phyloP scores from a whole-genome alignment of 2,797 vertebrate genomes.

The Sylvilagus floridanus region DNA sequence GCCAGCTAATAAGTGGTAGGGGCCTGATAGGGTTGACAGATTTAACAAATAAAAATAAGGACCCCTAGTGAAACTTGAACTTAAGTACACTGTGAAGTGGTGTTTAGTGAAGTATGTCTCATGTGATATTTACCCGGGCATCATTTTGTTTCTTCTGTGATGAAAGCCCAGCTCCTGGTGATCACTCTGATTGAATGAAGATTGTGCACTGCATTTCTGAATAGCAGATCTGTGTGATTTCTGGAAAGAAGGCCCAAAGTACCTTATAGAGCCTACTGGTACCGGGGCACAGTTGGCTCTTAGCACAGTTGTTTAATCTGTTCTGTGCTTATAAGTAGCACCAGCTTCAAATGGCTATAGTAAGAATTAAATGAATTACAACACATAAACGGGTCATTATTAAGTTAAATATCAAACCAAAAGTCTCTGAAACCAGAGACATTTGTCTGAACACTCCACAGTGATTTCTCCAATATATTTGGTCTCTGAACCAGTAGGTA shows the following conservation, averaged over 20 bases:
- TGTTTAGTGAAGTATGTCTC: background rate
- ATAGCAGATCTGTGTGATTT: background rate
- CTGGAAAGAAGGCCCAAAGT: background rate
- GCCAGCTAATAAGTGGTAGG: background rate
- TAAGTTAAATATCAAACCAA: background rate
- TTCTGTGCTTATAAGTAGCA: background rate
- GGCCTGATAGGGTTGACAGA: background rate
- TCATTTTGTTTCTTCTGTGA: background rate
- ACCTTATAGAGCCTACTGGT: background rate
- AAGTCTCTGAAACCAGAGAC: background rate
- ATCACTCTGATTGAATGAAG: background rate
- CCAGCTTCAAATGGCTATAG: background rate
- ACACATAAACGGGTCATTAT: background rate
- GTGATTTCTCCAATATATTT: background rate
- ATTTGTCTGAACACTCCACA: background rate
- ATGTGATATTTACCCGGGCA: background rate
- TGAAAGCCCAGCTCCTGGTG: background rate
- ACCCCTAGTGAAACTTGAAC: background rate
- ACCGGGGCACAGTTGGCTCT: background rate
- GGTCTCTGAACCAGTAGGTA: background rate
- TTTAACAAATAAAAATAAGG: background rate
- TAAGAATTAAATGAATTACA: background rate
- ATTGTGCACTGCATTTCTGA: background rate
- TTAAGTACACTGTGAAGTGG: background rate
- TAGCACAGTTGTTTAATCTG: background rate